Percentiles rank a stretch among this genome's conserved stretches.
Evolutionary conservation across 2,113 vertebrate genomes (phyloP).

Genomic region (Mugil cephalus): DNA sequence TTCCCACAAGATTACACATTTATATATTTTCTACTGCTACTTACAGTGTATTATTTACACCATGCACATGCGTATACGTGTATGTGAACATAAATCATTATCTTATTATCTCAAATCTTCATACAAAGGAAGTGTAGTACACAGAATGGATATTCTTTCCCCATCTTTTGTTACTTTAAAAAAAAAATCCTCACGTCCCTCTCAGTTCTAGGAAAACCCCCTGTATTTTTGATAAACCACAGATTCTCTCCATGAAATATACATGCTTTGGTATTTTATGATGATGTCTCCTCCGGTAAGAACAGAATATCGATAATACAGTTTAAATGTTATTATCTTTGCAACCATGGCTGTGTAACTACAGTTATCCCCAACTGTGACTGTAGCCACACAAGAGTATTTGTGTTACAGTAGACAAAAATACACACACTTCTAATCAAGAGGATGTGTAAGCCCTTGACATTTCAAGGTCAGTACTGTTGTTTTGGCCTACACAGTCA

Average conservation of each 20-base stretch:
- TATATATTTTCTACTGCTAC: conserved; percentile 4
- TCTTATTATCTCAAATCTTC: conserved; percentile 29
- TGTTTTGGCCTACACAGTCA: conserved; percentile 43
- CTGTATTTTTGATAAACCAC: conserved; percentile 51
- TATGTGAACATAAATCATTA: conserved; percentile 1
- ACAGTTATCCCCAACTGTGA: conserved; percentile 9
- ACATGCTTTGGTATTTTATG: conserved; percentile 54
- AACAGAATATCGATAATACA: conserved; percentile 35
- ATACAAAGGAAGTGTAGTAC: conserved; percentile 55
- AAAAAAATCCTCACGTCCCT: conserved; percentile 75
- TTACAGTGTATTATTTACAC: not conserved
- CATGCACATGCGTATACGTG: not conserved
- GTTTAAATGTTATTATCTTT: conserved; percentile 40
- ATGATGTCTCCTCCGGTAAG: conserved; percentile 36
- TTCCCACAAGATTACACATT: conserved; percentile 1
- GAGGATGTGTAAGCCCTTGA: conserved; percentile 18
- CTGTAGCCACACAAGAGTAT: conserved; percentile 18
- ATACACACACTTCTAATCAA: conserved; percentile 34
- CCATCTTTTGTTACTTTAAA: conserved; percentile 70
- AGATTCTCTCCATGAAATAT: conserved; percentile 43
- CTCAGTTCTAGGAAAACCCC: conserved; percentile 44
- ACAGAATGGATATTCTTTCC: conserved; percentile 55
- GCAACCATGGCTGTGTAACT: not conserved
- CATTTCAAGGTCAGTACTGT: conserved; percentile 54
- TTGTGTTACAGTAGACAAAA: conserved; percentile 12